Evolutionary conservation across 2,888 invertebrate genomes (phyloP).

Genomic region (Argynnis bischoffii): DNA sequence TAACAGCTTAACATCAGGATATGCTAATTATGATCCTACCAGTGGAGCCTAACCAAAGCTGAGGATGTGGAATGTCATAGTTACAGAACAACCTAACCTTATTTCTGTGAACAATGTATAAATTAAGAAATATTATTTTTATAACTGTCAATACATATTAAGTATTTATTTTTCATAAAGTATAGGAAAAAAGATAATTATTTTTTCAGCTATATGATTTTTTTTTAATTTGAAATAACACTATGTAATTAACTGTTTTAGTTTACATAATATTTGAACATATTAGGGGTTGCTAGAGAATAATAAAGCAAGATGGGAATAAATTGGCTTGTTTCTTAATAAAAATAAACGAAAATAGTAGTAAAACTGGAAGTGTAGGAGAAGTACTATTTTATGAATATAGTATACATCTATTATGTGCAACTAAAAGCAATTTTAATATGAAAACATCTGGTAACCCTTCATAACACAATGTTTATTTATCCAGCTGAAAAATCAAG

Average conservation of each 20-base stretch:
- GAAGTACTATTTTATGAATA: not conserved
- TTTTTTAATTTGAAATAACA: slow-evolving; percentile 3
- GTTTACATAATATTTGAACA: not conserved
- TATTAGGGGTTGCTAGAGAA: slow-evolving; percentile 8
- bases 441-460: slow-evolving; percentile 29
- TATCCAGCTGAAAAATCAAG: slow-evolving; percentile 29
- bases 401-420: not conserved
- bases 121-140: slow-evolving; percentile 38
- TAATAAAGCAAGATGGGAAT: no score
- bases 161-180: slow-evolving; percentile 23
- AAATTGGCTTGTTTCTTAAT: not conserved
- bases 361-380: not conserved
- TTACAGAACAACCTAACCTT: not conserved
- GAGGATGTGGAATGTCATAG: slow-evolving; percentile 34
- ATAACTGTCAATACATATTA: slow-evolving; percentile 21
- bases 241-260: not conserved
- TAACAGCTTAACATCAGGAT: slow-evolving; percentile 13
- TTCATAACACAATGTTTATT: slow-evolving; percentile 20
- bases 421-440: not conserved
- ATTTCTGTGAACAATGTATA: slow-evolving; percentile 8
- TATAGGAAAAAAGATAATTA: slow-evolving; percentile 28
- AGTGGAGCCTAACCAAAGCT: slow-evolving; percentile 49
- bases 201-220: slow-evolving; percentile 4
- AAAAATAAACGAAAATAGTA: not conserved
- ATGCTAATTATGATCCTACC: slow-evolving; percentile 13